A percentile compares a stretch with the other conserved stretches of the same genome.
phyloP scores from a whole-genome alignment of 2,888 invertebrate genomes.

The Sesamia inferens region DNA sequence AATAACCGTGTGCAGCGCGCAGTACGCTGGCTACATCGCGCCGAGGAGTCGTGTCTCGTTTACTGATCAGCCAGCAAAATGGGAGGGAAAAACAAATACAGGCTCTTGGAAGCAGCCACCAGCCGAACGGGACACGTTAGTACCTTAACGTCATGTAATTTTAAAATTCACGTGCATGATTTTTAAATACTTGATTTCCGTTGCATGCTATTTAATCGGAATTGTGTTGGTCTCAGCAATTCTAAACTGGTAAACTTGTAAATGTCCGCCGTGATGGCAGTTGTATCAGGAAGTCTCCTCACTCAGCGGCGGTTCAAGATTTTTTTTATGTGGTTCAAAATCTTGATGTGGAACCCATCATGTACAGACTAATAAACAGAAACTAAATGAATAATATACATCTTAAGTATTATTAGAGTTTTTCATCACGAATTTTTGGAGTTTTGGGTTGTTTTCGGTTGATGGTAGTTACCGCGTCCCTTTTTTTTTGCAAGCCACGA shows the following conservation, averaged over 20 bases:
- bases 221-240: slow-evolving; percentile 1
- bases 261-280: background rate
- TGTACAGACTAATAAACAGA: no score
- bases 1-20: slow-evolving; percentile 48
- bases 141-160: slow-evolving; percentile 19
- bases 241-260: background rate
- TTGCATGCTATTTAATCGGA: slow-evolving; percentile 3
- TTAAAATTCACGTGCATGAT: background rate
- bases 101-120: slow-evolving; percentile 29
- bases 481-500: no score
- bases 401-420: no score
- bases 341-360: no score
- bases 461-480: no score
- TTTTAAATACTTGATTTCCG: background rate
- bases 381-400: no score
- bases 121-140: slow-evolving; percentile 36
- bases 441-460: no score
- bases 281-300: background rate
- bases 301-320: background rate
- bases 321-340: no score
- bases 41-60: slow-evolving; percentile 42
- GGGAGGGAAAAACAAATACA: slow-evolving; percentile 46
- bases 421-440: no score
- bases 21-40: slow-evolving; percentile 43
- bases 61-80: slow-evolving; percentile 26